phyloP scores from a whole-genome alignment of 2,113 vertebrate species.

The Onychostruthus taczanowskii region DNA sequence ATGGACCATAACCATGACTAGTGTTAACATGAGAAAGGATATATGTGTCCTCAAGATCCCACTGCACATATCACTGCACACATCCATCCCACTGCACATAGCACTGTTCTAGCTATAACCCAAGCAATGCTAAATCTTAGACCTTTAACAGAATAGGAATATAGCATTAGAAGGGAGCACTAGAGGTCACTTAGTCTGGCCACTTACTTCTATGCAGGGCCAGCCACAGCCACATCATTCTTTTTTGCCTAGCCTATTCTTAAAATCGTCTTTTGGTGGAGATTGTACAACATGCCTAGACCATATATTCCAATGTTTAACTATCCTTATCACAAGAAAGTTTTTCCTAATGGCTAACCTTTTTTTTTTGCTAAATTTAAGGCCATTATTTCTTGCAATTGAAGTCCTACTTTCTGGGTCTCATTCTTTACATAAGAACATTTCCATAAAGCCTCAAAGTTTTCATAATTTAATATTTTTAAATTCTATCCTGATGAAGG shows the following conservation, averaged over 20 bases:
- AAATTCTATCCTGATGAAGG: neutral
- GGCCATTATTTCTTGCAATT: slow-evolving; percentile 8
- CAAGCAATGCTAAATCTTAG: neutral
- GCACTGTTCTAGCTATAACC: neutral
- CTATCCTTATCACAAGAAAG: neutral
- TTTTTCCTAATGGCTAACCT: slow-evolving; percentile 21
- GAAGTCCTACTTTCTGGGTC: neutral
- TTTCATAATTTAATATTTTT: neutral
- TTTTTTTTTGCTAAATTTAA: neutral
- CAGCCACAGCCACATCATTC: neutral
- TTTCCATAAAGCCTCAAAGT: neutral
- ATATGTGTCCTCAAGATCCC: neutral
- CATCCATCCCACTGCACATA: slow-evolving; percentile 14
- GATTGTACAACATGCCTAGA: neutral
- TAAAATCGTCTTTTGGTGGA: neutral
- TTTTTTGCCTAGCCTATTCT: neutral
- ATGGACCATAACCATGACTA: slow-evolving; percentile 26
- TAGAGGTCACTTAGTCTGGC: neutral
- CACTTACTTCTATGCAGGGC: neutral
- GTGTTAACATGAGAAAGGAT: slow-evolving; percentile 32
- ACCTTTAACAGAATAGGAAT: neutral
- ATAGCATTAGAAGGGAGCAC: neutral
- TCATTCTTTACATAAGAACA: neutral
- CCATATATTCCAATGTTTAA: slow-evolving; percentile 6
- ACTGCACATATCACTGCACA: neutral